A percentile compares a stretch with the other conserved stretches of the same genome.
These are phyloP conservation scores for Drosophila setifemur DNA, from an alignment of 1,140 invertebrate genomes.

Conservation along the genomic window DNA sequence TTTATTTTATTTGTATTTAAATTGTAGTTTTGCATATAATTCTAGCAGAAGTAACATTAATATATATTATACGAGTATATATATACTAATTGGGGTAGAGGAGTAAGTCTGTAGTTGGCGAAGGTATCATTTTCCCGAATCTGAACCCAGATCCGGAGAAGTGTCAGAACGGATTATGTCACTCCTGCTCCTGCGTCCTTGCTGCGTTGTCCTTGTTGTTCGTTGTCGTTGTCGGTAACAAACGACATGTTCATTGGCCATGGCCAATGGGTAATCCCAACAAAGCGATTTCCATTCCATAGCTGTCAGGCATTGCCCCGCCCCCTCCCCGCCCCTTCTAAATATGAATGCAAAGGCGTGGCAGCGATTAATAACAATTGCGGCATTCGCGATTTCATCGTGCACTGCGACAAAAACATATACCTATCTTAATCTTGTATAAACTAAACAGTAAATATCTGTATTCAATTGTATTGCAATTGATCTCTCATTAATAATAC, in stretches of 20 bases:
- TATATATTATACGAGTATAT: no score
- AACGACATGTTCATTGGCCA: slow-evolving; percentile 72
- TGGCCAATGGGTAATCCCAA: slow-evolving; percentile 45
- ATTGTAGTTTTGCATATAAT: no score
- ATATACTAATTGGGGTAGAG: not conserved
- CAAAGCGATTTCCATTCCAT: slow-evolving; percentile 72
- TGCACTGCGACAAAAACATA: not conserved
- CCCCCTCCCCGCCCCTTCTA: not conserved
- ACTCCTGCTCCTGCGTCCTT: not conserved
- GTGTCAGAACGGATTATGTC: slow-evolving; percentile 62
- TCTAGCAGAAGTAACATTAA: not conserved
- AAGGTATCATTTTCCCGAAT: not conserved
- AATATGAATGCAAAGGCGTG: slow-evolving; percentile 43
- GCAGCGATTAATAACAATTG: no score
- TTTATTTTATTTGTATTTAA: no score
- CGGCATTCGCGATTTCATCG: slow-evolving; percentile 48
- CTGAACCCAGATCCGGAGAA: slow-evolving; percentile 7
- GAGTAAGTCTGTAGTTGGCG: not conserved
- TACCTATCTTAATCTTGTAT: no score
- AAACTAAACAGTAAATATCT: no score
- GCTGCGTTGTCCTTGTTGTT: slow-evolving; percentile 11
- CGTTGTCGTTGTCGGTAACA: slow-evolving; percentile 39
- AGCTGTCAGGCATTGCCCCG: slow-evolving; percentile 50
- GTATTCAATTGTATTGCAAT: no score
- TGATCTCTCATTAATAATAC: no score